Evolutionary conservation across 2,113 vertebrate genomes (phyloP), one percentile per base, ranked within the genome.

Genomic region (Willisornis vidua): DNA sequence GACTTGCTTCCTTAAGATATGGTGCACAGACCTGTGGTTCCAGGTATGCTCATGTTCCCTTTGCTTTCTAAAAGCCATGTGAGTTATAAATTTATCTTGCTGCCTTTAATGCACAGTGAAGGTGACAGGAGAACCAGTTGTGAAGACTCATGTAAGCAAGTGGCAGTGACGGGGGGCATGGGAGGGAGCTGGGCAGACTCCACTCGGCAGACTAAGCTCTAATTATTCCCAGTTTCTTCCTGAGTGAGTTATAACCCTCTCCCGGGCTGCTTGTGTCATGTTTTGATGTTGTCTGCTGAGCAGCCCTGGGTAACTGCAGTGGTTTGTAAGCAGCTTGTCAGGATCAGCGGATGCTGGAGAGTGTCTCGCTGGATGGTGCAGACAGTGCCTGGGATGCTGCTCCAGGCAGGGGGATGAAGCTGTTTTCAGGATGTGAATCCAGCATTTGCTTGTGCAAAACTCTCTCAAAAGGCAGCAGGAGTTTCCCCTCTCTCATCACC

Each of bases 361-460:
- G 4, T 1, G 29, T 22, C 46, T 26, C 2, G 0, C 39, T 3
- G 4, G 26, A 10, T 3, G 11, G 48, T 0, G 1, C 37, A 4
- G 72, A 55, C 79, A 19, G 80, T 3, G 8, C 31, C 48, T 0
- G 1, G 75, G 59, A 4, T 41, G 87, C 71, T 52, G 19, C 63
- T 37, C 51, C 58, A 12, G 75, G 55, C 2, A 0, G 24, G 31
- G 67, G 49, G 28, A 29, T 8, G 13, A 33, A 61, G 8, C 70
- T 23, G 10, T n/a, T 28, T 29, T 37, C 62, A 5, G 6, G 13
- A 10, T 6, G 65, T 48, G 12, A 33, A 74, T 59, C 62, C 82
- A 46, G 22, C 71, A 39, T 39, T 52, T 22, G 17, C 48, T 59
- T 2, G 1, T 23, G 35, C 28, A 61, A 22, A 84, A 24, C 29